These are phyloP conservation scores for Gnathonemus longibarbis DNA, from an alignment of 2,113 vertebrate species.

Conservation along the genomic window DNA sequence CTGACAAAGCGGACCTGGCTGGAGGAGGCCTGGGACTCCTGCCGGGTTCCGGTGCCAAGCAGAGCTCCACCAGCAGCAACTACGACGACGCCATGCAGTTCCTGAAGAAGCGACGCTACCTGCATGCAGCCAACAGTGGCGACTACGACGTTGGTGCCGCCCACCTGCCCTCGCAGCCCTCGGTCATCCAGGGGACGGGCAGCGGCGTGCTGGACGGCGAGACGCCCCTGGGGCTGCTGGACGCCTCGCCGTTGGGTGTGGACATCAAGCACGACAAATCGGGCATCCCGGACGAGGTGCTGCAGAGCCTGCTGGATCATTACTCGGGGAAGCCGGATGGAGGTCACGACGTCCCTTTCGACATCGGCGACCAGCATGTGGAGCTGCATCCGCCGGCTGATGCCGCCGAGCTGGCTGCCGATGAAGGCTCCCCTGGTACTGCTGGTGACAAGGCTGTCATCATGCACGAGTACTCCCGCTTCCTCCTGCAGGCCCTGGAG, in stretches of 20 bases:
- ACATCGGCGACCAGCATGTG: conserved; percentile 79
- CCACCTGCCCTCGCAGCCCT: conserved; percentile 80
- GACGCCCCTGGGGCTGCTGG: conserved; percentile 71
- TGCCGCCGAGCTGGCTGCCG: conserved; percentile 64
- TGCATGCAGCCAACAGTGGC: conserved; percentile 72
- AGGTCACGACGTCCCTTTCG: conserved; percentile 85
- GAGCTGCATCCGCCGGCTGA: conserved; percentile 73
- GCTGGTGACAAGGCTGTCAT: conserved; percentile 79
- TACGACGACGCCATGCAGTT: conserved; percentile 99
- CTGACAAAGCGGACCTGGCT: conserved; percentile 71
- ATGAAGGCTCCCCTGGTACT: conserved; percentile 63
- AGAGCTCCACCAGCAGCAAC: conserved; percentile 74
- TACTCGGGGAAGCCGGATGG: conserved; percentile 82
- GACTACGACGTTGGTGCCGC: conserved; percentile 78
- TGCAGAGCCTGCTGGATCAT: conserved; percentile 94
- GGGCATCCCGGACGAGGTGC: conserved; percentile 90
- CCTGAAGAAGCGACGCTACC: conserved; percentile 92
- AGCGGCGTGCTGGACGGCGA: conserved; percentile 80
- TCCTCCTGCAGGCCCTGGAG: conserved; percentile 96
- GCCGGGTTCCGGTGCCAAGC: conserved; percentile 71
- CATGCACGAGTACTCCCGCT: conserved; percentile 97
- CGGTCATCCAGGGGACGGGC: conserved; percentile 80
- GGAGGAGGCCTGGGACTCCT: conserved; percentile 73
- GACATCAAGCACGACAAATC: conserved; percentile 89
- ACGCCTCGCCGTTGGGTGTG: conserved; percentile 67